These are phyloP conservation scores for Lepidostoma basale DNA, from an alignment of 1,140 invertebrate species.

Conservation along the genomic window DNA sequence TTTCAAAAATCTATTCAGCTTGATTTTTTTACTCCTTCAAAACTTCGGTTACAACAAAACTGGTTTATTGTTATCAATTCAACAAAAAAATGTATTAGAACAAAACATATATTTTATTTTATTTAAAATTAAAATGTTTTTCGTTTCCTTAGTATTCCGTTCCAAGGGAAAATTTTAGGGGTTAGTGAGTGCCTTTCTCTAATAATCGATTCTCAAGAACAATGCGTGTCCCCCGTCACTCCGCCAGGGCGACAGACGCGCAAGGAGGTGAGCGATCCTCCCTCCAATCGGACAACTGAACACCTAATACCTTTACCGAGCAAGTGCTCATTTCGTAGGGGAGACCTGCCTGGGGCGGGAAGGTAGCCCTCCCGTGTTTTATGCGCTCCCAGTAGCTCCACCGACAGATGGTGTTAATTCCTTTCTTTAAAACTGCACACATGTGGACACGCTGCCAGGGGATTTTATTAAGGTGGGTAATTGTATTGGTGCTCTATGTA, in stretches of 20 bases:
- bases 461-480: constrained; percentile 31
- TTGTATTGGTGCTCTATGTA: constrained; percentile 8
- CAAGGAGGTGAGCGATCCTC: not conserved
- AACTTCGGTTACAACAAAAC: no score
- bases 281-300: constrained; percentile 35
- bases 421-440: constrained; percentile 47
- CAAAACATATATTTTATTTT: no score
- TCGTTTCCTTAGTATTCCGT: no score
- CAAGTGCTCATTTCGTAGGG: not conserved
- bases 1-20: no score
- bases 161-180: no score
- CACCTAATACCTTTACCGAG: constrained; percentile 39
- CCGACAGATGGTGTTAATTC: constrained; percentile 47
- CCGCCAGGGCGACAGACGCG: constrained; percentile 18
- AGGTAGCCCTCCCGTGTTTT: constrained; percentile 35
- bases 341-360: constrained; percentile 22
- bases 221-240: constrained; percentile 27
- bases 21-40: no score
- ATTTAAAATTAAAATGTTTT: no score
- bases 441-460: constrained; percentile 32
- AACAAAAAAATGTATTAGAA: no score
- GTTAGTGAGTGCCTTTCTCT: not conserved
- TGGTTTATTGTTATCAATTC: no score
- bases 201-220: constrained; percentile 29
- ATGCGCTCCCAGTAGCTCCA: constrained; percentile 26